These are phyloP conservation scores for Silurus glanis DNA, from an alignment of 2,113 vertebrate species.

Conservation along the genomic window DNA sequence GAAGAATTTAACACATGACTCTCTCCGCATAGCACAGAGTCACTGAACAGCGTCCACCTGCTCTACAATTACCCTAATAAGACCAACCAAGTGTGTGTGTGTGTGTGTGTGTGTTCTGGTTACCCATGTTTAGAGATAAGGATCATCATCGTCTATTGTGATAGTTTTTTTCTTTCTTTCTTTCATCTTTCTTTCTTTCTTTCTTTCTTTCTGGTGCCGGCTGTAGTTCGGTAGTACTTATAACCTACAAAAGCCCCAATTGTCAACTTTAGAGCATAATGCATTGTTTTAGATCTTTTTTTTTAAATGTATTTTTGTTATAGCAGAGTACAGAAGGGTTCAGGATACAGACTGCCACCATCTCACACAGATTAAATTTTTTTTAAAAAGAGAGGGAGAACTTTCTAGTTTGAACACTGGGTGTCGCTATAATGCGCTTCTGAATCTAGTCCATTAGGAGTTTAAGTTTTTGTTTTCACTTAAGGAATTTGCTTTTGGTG, in stretches of 20 bases:
- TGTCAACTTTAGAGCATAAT: not conserved
- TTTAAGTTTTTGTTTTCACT: not conserved
- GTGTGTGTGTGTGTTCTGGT: not conserved
- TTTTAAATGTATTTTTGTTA: not conserved
- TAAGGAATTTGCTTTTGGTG: too few species aligned
- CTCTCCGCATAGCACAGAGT: not conserved
- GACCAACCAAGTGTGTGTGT: not conserved
- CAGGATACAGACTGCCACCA: not conserved
- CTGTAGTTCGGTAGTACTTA: not conserved
- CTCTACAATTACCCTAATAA: not conserved
- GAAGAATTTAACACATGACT: not conserved
- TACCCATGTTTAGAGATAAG: not conserved
- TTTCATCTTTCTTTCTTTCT: not conserved
- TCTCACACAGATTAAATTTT: too few species aligned
- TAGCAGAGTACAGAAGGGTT: not conserved
- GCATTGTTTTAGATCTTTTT: not conserved
- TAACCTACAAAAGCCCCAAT: not conserved
- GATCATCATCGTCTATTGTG: not conserved
- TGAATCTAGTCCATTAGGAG: not conserved
- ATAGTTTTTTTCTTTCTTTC: too few species aligned
- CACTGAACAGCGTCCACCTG: constrained; percentile 5
- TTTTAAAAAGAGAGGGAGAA: not conserved
- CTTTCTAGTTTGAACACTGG: not conserved
- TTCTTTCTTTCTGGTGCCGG: not conserved
- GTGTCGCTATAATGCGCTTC: not conserved